phyloP scores from a whole-genome alignment of 1,140 invertebrate genomes.

The Solenopsis invicta region DNA sequence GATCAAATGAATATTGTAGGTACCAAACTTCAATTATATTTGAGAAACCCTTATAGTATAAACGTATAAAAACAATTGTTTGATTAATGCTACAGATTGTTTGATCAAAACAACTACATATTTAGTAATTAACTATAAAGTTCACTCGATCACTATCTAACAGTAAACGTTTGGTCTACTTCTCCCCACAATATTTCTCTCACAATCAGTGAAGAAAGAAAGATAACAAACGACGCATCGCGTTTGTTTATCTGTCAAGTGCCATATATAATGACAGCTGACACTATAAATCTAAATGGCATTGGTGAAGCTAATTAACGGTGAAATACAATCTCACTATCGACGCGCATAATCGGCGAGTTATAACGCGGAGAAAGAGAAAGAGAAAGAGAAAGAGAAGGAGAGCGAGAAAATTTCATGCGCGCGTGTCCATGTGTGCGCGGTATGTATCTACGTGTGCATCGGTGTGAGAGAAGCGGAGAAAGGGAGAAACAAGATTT shows the following conservation, averaged over 20 bases:
- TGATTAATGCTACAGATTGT: no score
- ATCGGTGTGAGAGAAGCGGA: conserved; percentile 40
- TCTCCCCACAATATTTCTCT: no score
- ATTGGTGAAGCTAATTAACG: conserved; percentile 41
- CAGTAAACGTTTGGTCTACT: no score
- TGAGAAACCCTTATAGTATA: no score
- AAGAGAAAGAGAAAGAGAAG: not conserved
- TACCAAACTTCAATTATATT: no score
- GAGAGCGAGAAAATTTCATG: conserved; percentile 41
- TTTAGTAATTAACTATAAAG: no score
- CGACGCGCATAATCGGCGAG: conserved; percentile 15
- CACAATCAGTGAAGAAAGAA: not conserved
- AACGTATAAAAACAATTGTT: no score
- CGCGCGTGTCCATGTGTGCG: not conserved
- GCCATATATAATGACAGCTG: conserved; percentile 11
- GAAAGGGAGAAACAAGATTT: conserved; percentile 65
- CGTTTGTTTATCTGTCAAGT: conserved; percentile 1
- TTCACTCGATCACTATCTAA: no score
- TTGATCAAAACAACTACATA: no score
- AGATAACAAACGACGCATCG: not conserved
- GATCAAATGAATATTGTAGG: no score
- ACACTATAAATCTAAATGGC: conserved; percentile 29
- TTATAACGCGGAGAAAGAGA: not conserved
- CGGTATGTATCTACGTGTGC: not conserved
- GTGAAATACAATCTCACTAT: conserved; percentile 49